Conservation (phyloP, 2,888 invertebrate genomes). For the Omphaloscelis lunosa region DNA sequence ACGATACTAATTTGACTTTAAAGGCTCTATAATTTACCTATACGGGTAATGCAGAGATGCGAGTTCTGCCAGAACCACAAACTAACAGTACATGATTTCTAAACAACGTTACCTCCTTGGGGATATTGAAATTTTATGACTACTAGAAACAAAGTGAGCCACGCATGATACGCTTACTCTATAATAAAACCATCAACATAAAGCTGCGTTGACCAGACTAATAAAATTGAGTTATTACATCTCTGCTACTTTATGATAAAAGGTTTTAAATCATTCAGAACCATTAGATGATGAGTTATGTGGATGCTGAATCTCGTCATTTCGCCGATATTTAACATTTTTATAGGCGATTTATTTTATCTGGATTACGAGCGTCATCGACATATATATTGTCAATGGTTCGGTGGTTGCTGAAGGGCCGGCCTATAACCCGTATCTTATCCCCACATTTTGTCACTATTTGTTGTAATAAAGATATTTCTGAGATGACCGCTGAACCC, state of each 20-base stretch:
- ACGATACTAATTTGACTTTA: conserved; percentile 86
- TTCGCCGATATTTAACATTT: conserved; percentile 88
- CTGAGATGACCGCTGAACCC: conserved; percentile 87
- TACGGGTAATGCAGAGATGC: conserved; percentile 78
- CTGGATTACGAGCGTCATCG: conserved; percentile 84
- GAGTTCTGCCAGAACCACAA: conserved; percentile 80
- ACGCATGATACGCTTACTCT: conserved; percentile 79
- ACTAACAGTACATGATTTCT: conserved; percentile 71
- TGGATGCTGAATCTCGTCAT: conserved; percentile 88
- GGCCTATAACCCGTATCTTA: conserved; percentile 78
- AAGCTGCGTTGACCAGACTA: conserved; percentile 88
- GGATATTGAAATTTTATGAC: conserved; percentile 82
- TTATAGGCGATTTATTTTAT: conserved; percentile 88
- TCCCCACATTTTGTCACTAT: conserved; percentile 83
- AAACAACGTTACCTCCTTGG: conserved; percentile 71
- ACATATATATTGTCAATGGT: conserved; percentile 84
- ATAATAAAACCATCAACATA: conserved; percentile 86
- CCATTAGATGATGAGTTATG: conserved; percentile 90
- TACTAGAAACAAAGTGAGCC: conserved; percentile 79
- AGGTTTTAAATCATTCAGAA: conserved; percentile 90
- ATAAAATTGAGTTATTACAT: conserved; percentile 90
- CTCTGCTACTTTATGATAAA: conserved; percentile 89
- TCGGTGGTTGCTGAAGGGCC: conserved; percentile 75
- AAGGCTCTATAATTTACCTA: conserved; percentile 83
- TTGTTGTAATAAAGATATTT: conserved; percentile 87